Percentiles rank a stretch among this genome's conserved stretches.
phyloP scores from a whole-genome alignment of 2,888 invertebrate species.

The Netelia fuscicornis region DNA sequence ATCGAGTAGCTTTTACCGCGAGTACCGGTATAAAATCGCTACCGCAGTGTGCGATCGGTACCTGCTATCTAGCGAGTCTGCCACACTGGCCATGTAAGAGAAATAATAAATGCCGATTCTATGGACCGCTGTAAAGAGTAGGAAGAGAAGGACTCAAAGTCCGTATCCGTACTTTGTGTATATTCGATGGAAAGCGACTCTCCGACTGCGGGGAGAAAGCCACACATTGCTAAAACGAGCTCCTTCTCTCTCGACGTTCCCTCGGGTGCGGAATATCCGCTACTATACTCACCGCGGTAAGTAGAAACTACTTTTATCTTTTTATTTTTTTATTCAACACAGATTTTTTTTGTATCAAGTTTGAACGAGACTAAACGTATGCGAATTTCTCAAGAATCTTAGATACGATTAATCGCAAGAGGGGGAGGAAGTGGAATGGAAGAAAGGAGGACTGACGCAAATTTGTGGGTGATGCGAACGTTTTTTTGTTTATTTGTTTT shows the following conservation, averaged over 20 bases:
- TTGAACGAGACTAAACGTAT: neutral
- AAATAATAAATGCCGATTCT: constrained; percentile 73
- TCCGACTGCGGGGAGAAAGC: constrained; percentile 67
- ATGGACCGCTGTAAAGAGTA: constrained; percentile 39
- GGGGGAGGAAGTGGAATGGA: no score
- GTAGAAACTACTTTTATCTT: constrained; percentile 38
- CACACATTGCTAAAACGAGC: constrained; percentile 48
- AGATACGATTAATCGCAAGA: no score
- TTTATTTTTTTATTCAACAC: neutral
- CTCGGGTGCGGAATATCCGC: constrained; percentile 42
- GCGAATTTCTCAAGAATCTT: no score
- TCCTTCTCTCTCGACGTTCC: constrained; percentile 43
- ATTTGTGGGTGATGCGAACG: no score
- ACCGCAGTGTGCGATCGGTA: constrained; percentile 59
- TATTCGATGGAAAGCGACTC: constrained; percentile 69
- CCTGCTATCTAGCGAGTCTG: constrained; percentile 65
- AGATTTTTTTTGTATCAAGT: neutral
- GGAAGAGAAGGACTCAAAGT: no score
- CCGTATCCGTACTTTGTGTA: neutral
- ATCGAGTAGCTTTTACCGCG: constrained; percentile 53
- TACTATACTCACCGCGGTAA: constrained; percentile 12
- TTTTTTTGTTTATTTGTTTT: no score
- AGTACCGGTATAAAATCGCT: constrained; percentile 61
- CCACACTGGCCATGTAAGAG: constrained; percentile 64
- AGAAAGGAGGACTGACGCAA: no score